Evolutionary conservation across 2,888 invertebrate genomes (phyloP).

Genomic region (Ochropleura leucogaster): DNA sequence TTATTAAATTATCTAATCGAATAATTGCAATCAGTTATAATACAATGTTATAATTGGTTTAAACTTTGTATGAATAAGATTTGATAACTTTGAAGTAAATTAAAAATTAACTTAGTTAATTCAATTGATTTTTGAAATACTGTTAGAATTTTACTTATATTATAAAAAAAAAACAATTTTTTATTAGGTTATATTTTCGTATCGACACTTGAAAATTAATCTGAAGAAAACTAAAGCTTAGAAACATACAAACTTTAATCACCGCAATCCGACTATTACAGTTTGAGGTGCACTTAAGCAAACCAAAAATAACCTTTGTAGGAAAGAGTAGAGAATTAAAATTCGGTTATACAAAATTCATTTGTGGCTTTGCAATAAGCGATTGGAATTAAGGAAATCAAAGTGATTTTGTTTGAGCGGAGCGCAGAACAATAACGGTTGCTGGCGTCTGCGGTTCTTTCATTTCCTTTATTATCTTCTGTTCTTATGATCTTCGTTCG

Average conservation of each 20-base stretch:
- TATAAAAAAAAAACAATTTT: neutral
- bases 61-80: neutral
- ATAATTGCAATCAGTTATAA: neutral
- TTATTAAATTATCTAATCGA: neutral
- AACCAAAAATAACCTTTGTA: slow-evolving; percentile 9
- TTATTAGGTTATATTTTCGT: neutral
- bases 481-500: slow-evolving; percentile 51
- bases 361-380: slow-evolving; percentile 46
- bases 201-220: neutral
- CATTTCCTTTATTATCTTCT: slow-evolving; percentile 66
- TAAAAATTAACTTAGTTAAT: too few species aligned
- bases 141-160: too few species aligned
- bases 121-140: too few species aligned
- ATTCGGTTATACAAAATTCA: slow-evolving; percentile 32
- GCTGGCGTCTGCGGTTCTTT: slow-evolving; percentile 58
- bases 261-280: neutral
- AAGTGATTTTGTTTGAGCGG: slow-evolving; percentile 62
- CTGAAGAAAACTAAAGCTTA: neutral
- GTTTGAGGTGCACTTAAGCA: neutral
- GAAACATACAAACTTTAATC: neutral
- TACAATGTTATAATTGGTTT: too few species aligned
- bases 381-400: slow-evolving; percentile 64
- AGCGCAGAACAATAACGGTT: slow-evolving; percentile 51
- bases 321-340: slow-evolving; percentile 15
- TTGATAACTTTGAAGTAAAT: neutral